Percentiles rank a stretch among this genome's conserved stretches.
Conservation (phyloP, 2,113 vertebrate genomes). For the Marmota flaviventris region DNA sequence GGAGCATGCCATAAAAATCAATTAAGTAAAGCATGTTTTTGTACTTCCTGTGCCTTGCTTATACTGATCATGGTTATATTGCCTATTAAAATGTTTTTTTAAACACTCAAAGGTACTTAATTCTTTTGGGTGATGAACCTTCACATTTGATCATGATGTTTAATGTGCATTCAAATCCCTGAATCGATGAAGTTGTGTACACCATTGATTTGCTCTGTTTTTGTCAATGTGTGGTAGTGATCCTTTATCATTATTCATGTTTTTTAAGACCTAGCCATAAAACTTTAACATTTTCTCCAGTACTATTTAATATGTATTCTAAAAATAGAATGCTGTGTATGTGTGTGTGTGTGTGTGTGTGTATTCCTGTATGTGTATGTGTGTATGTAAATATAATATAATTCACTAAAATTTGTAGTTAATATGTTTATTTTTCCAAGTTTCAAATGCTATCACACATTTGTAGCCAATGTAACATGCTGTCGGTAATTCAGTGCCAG, state of each 20-base stretch:
- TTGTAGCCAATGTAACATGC: neutral
- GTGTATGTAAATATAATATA: neutral
- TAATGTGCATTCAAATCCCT: neutral
- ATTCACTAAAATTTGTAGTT: neutral
- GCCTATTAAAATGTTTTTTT: neutral
- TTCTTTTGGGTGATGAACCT: neutral
- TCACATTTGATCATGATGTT: neutral
- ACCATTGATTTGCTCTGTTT: neutral
- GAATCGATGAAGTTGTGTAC: neutral
- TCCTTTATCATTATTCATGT: neutral
- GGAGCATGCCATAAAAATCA: neutral
- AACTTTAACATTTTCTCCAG: neutral
- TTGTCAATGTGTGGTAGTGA: neutral
- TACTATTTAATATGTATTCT: neutral
- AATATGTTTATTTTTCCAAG: neutral
- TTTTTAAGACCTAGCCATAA: neutral
- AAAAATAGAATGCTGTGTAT: neutral
- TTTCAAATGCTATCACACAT: neutral
- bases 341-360: neutral
- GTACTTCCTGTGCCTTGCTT: neutral
- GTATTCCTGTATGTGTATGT: neutral
- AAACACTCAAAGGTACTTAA: neutral
- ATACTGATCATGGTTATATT: neutral
- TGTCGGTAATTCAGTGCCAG: neutral
- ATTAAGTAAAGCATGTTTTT: neutral